phyloP scores from a whole-genome alignment of 2,888 invertebrate genomes.

The Phlogophora meticulosa region DNA sequence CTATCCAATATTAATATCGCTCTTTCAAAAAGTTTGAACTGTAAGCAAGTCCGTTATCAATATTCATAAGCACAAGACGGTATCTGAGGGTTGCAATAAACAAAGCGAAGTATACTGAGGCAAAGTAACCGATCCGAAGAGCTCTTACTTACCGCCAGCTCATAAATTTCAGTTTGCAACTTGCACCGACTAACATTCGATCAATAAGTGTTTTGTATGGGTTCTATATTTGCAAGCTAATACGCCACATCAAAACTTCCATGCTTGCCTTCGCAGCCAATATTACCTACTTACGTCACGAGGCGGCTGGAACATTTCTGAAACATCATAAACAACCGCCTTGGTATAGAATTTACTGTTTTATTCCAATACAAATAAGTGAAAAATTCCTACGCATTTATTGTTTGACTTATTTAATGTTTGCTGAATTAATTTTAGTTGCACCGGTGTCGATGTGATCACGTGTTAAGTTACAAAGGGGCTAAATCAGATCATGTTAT shows the following conservation, averaged over 20 bases:
- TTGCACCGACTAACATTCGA: conserved; percentile 89
- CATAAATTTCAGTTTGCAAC: conserved; percentile 90
- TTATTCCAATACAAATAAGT: conserved; percentile 54
- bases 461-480: conserved; percentile 80
- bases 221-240: conserved; percentile 90
- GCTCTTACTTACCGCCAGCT: conserved; percentile 83
- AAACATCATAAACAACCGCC: conserved; percentile 61
- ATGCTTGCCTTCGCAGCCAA: conserved; percentile 82
- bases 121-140: conserved; percentile 83
- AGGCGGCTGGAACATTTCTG: conserved; percentile 33
- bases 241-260: conserved; percentile 87
- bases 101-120: conserved; percentile 82
- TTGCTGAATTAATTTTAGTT: conserved; percentile 62
- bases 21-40: conserved; percentile 84
- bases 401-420: conserved; percentile 8
- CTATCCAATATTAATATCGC: conserved; percentile 81
- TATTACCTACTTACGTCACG: conserved; percentile 82
- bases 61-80: conserved; percentile 88
- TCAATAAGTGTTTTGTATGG: conserved; percentile 90
- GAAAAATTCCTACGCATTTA: conserved; percentile 1
- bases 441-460: conserved; percentile 73
- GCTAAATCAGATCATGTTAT: conserved; percentile 78
- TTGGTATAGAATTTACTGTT: conserved; percentile 58
- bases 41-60: conserved; percentile 85
- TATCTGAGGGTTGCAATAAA: conserved; percentile 88